phyloP scores from a whole-genome alignment of 2,113 vertebrate species.

The Sitta europaea region DNA sequence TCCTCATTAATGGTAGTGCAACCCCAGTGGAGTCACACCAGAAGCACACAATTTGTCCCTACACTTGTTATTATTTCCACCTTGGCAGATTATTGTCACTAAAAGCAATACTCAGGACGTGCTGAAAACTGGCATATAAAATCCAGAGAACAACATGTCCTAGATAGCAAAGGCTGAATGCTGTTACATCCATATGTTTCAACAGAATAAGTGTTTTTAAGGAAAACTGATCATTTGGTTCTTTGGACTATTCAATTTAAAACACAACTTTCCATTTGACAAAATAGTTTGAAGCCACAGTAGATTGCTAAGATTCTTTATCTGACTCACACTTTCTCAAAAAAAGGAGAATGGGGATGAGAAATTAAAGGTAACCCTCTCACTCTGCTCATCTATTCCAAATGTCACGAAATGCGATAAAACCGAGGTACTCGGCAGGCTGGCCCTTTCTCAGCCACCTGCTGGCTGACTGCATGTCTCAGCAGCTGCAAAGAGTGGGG shows the following conservation, averaged over 20 bases:
- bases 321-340: neutral
- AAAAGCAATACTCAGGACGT: neutral
- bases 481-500: neutral
- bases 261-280: neutral
- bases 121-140: neutral
- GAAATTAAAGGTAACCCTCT: neutral
- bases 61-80: neutral
- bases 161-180: neutral
- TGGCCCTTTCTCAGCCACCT: neutral
- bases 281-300: neutral
- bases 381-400: neutral
- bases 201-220: neutral
- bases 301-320: neutral
- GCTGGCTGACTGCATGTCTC: neutral
- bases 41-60: neutral
- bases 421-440: neutral
- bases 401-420: neutral
- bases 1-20: neutral
- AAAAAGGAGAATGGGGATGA: neutral
- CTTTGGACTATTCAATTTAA: neutral
- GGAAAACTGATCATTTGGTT: neutral
- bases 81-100: neutral
- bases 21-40: neutral
- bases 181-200: neutral
- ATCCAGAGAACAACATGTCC: neutral